Conservation (phyloP, 2,113 vertebrate species). For the Pogona vitticeps region DNA sequence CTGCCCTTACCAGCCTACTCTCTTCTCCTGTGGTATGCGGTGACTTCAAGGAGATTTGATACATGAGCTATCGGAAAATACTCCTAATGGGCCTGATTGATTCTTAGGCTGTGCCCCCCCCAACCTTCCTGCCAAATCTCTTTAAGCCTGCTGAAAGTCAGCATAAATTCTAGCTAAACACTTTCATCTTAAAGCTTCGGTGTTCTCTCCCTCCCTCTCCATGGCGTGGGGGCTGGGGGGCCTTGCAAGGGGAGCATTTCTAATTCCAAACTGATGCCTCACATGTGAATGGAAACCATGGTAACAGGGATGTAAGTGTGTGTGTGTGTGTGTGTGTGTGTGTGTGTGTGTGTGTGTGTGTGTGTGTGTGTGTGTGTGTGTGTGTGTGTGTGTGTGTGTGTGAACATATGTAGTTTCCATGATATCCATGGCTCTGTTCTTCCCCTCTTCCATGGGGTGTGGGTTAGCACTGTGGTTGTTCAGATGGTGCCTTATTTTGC, state of each 20-base stretch:
- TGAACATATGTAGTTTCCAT: conserved; percentile 36
- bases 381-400: too few species aligned
- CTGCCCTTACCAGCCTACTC: not conserved
- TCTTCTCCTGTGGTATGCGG: conserved; percentile 12
- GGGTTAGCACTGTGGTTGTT: conserved; percentile 39
- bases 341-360: too few species aligned
- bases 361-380: too few species aligned
- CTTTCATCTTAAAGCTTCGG: not conserved
- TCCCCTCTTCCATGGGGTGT: conserved; percentile 27
- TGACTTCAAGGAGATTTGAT: conserved; percentile 38
- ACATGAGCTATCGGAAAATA: conserved; percentile 25
- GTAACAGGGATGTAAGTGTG: conserved; percentile 61
- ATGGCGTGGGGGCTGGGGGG: too few species aligned
- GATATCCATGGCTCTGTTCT: conserved; percentile 50
- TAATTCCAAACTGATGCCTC: conserved; percentile 2
- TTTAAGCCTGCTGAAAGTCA: not conserved
- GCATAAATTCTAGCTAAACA: not conserved
- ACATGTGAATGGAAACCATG: conserved; percentile 63
- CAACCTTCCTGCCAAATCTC: not conserved
- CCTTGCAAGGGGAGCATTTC: not conserved
- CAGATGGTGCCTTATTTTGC: not conserved
- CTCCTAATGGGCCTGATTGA: conserved; percentile 34
- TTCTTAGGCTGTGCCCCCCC: not conserved
- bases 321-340: too few species aligned
- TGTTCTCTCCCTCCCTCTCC: not conserved